Evolutionary conservation across 2,113 vertebrate species (phyloP), one percentile per base, ranked within the genome.

Genomic region (Motacilla alba): DNA sequence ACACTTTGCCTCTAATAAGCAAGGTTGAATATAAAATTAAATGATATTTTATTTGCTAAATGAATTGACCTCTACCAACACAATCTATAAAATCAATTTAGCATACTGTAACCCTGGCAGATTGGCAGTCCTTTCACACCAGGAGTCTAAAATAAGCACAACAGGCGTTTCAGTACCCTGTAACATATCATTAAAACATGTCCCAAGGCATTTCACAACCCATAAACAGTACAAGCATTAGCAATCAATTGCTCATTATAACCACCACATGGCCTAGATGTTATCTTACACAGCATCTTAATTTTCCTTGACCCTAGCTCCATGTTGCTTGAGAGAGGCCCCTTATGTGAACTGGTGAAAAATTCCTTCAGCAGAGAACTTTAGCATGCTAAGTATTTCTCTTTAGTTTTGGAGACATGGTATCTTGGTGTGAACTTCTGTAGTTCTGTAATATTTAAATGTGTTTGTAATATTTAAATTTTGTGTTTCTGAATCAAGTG

Each of bases 61-160:
- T 89, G 77, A 87, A 94, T 84, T 4, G 68, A 94, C 87, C 83
- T 96, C 95, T 92, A 73, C 33, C 76, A 89, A 68, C 67, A 62
- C 35, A 43, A 90, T 93, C 90, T 44, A 70, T 86, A 81, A 90
- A 94, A 89, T 89, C 76, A 92, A 92, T 96, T 81, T 90, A 69
- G 50, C 64, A 59, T 62, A 26, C 46, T 20, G 26, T 86, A 95
- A 74, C 76, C 64, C 76, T 92, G 87, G 69, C 55, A 83, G 76
- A 72, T 30, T 93, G 86, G 43, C 69, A 78, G 69, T 41, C 47
- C 41, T 47, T 77, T 93, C 80, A 88, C 63, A 66, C 20, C 8
- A 80, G 69, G 60, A 59, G 13, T 59, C 83, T 84, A 35, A 86
- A 63, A 53, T 55, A 80, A 81, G 47, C 39, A 87, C 52, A 77